Evolutionary conservation across 2,888 invertebrate species (phyloP), one percentile per base, ranked within the genome.

Genomic region (Drosophila limbata): DNA sequence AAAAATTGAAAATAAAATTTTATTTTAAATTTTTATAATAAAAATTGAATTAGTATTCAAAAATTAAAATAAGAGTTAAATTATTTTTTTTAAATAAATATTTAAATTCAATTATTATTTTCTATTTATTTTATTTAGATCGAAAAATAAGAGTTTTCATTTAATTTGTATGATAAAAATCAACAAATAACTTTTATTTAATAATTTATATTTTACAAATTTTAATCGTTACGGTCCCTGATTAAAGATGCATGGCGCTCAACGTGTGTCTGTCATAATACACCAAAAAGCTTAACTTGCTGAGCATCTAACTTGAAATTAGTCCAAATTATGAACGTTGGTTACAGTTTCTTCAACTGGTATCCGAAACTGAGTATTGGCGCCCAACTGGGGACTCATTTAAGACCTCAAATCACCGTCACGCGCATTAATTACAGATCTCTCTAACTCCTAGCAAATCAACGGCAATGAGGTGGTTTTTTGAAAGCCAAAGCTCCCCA

Each of bases 351-450:
- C 15, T 69, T 21, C 50, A 33, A 11, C 10, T 3, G 17, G 17
- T 13, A 6, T 9, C 48, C 28, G n/a, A 47, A 45, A 13, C 48
- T 19, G 17, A 15, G n/a, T n/a, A 33, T 10, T 52, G 45, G 44
- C 42, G 19, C 17, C 9, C 40, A 42, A 42, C 33, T 56, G 69
- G 50, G 25, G 28, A 9, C 33, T 45, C 56, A 65, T 77, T 77
- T 44, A 39, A 31, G 8, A n/a, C 39, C 75, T 61, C 52, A 64
- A 75, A 60, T 75, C 63, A 28, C 15, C 37, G 56, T 63, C 50
- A 47, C 55, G 47, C 51, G 60, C 79, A 53, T 61, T 76, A 74
- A 79, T 79, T 74, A 79, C 60, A 40, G 33, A 62, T 57, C 63
- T 59, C 68, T 50, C 42, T 35, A 40, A 13, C 48, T 42, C 25